A percentile compares a stretch with the other conserved stretches of the same genome.
Evolutionary conservation across 2,888 invertebrate species (phyloP).

Genomic region (Xylota segnis): DNA sequence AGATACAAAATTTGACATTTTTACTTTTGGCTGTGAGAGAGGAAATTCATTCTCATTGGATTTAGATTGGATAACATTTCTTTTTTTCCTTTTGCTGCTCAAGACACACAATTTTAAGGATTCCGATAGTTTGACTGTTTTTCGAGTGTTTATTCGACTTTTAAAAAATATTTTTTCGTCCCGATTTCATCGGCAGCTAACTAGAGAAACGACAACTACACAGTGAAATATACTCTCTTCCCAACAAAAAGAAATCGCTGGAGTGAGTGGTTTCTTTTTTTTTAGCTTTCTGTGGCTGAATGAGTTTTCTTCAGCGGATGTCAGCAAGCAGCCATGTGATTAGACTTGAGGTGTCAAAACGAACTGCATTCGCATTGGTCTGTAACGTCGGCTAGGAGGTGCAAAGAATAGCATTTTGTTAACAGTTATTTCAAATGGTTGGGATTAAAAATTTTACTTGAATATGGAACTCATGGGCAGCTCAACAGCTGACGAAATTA

Average conservation of each 20-base stretch:
- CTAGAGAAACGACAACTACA: constrained; percentile 56
- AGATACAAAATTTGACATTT: constrained; percentile 59
- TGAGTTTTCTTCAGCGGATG: constrained; percentile 64
- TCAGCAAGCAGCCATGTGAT: constrained; percentile 69
- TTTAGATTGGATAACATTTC: constrained; percentile 23
- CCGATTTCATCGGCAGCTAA: constrained; percentile 55
- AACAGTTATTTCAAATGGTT: background rate
- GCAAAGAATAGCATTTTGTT: background rate
- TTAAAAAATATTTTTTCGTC: constrained; percentile 11
- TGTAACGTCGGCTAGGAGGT: background rate
- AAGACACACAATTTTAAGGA: background rate
- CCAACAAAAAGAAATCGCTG: constrained; percentile 37
- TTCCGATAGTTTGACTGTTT: background rate
- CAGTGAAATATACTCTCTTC: constrained; percentile 48
- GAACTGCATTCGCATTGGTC: constrained; percentile 30
- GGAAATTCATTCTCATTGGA: constrained; percentile 20
- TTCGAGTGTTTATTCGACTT: constrained; percentile 11
- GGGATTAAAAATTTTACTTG: too few species aligned
- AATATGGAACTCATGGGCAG: too few species aligned
- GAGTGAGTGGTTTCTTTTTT: constrained; percentile 40
- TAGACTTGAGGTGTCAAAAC: constrained; percentile 45
- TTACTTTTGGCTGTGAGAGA: constrained; percentile 45
- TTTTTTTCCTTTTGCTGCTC: background rate
- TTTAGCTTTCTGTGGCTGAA: constrained; percentile 48
- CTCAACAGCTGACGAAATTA: too few species aligned